A percentile compares a stretch with the other conserved stretches of the same genome.
phyloP scores from a whole-genome alignment of 2,113 vertebrate genomes.

The Motacilla alba region DNA sequence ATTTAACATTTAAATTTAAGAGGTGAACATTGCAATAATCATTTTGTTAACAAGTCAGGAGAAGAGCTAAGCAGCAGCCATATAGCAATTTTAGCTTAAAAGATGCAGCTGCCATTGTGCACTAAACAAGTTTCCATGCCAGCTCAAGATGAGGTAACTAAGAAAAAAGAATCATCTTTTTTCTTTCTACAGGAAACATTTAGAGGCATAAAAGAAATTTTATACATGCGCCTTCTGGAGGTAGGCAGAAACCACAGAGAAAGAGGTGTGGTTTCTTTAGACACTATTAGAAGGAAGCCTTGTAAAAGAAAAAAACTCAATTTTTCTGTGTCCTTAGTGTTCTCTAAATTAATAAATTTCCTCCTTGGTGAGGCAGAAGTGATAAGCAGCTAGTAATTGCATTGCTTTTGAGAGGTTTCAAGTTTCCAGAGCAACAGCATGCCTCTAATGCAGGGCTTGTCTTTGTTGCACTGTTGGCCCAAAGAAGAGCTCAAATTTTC shows the following conservation, averaged over 20 bases:
- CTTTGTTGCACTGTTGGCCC: slow-evolving; percentile 28
- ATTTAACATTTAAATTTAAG: background rate
- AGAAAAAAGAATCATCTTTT: background rate
- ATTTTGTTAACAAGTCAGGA: slow-evolving; percentile 6
- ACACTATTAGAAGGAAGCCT: background rate
- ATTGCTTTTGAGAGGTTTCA: slow-evolving; percentile 18
- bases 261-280: slow-evolving; percentile 4
- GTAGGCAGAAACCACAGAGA: background rate
- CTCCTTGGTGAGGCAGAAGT: background rate
- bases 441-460: background rate
- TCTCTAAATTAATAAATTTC: slow-evolving; percentile 4
- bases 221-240: background rate
- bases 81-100: background rate
- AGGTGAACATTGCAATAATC: background rate
- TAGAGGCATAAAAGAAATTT: background rate
- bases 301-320: background rate
- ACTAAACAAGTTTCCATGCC: background rate
- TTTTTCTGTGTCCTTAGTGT: background rate
- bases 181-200: background rate
- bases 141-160: background rate
- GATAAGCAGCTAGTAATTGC: slow-evolving; percentile 42
- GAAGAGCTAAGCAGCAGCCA: background rate
- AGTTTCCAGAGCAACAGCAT: slow-evolving; percentile 36
- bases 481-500: slow-evolving; percentile 15
- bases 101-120: background rate